Base-by-base conservation (phyloP, 2,888 invertebrate species). In the Hypomecis atomaria region DNA sequence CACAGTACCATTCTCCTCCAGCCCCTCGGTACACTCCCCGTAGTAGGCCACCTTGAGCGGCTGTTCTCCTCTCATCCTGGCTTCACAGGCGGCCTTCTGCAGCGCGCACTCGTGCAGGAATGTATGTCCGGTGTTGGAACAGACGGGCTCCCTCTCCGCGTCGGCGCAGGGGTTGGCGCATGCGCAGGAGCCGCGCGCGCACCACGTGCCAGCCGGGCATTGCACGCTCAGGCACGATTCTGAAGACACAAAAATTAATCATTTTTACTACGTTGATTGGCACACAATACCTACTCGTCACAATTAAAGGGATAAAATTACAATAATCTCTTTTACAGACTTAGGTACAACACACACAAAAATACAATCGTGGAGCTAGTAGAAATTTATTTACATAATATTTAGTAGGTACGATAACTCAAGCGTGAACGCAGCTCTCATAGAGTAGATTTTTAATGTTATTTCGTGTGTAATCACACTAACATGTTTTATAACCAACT, bases 31-130 rank as follows among this genome's bases (percentile, higher is more conserved):
- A 81, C 96, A 97, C 79, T 96, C 96, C 36, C 96, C 96, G 81
- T 95, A 96, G 84, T 96, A 96, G 33, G 95, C 94, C 59, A 96
- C 95, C 0, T 76, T 76, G 1, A 87, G 74, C 0, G 87, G 82
- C 34, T 79, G 71, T 0, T 89, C 89, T 76, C 97, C 98, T 36
- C 96, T 94, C 72, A 95, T 95, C 77, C 95, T 80, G 0, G 90
- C 85, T 65, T 93, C 90, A 84, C 98, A 98, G 10, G 96, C 95
- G 10, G 95, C 95, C 76, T 95, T 94, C 77, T 95, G 95, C 83
- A 98, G 93, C 76, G 97, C 96, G 82, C 98, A 98, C 86, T 97
- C 97, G 86, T 96, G 97, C 69, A 94, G 89, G 87, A 96, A 98
- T 4, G 97, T 97, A 70, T 94, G 94, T 72, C 95, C 94, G 78